Percentiles rank a stretch among this genome's conserved stretches.
These are phyloP conservation scores for Nycticebus coucang DNA, from an alignment of 2,113 vertebrate genomes.

Conservation along the genomic window DNA sequence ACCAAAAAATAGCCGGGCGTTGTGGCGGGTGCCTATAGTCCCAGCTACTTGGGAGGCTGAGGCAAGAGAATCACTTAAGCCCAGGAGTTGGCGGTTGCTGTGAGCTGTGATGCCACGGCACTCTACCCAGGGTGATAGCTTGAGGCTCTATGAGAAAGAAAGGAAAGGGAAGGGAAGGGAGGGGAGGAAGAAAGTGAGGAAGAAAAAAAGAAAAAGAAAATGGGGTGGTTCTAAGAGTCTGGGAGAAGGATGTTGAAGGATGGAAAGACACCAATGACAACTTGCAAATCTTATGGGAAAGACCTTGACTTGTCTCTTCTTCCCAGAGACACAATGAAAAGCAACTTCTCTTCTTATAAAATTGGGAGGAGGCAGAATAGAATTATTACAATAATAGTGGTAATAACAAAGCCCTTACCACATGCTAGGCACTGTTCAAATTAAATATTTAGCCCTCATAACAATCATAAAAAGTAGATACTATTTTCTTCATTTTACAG, in stretches of 20 bases:
- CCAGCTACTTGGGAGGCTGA: too few relatives aligned
- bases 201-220: neutral
- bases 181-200: too few relatives aligned
- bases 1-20: too few relatives aligned
- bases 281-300: slow-evolving; percentile 20
- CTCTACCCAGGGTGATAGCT: too few relatives aligned
- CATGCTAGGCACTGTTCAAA: neutral
- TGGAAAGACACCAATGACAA: neutral
- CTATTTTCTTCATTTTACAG: neutral
- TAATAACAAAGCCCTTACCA: neutral
- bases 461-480: neutral
- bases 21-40: too few relatives aligned
- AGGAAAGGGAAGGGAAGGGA: too few relatives aligned
- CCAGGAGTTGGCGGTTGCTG: too few relatives aligned
- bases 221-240: neutral
- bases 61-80: too few relatives aligned
- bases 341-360: slow-evolving; percentile 39
- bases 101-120: too few relatives aligned
- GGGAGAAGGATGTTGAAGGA: neutral
- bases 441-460: neutral
- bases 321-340: slow-evolving; percentile 29
- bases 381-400: neutral
- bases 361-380: neutral
- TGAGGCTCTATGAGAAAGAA: too few relatives aligned
- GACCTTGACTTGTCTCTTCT: neutral